A percentile compares a stretch with the other conserved stretches of the same genome.
Conservation (phyloP, 2,797 vertebrate genomes). For the Petrocephalus schoutedeni region DNA sequence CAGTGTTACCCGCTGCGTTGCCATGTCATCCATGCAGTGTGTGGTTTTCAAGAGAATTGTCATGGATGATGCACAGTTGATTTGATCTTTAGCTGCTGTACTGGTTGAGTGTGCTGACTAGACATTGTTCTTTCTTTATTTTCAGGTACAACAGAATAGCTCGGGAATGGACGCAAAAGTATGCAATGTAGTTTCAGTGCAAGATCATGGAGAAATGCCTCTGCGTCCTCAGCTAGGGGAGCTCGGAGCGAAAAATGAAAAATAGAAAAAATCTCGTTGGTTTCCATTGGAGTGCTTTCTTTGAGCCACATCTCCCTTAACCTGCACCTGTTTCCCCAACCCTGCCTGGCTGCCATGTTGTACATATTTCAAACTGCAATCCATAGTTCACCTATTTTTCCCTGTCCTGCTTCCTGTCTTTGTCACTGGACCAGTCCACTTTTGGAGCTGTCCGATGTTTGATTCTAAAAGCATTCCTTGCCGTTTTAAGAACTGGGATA, state of each 20-base stretch:
- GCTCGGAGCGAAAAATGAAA: slow-evolving; percentile 81
- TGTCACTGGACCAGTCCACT: slow-evolving; percentile 71
- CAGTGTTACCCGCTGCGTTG: background rate
- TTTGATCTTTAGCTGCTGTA: background rate
- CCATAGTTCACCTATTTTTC: slow-evolving; percentile 64
- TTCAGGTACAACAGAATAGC: slow-evolving; percentile 99
- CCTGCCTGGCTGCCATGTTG: slow-evolving; percentile 77
- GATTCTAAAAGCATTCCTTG: slow-evolving; percentile 81
- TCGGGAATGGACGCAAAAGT: slow-evolving; percentile 99
- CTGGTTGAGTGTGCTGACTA: background rate
- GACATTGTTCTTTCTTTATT: slow-evolving; percentile 39
- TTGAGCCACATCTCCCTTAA: slow-evolving; percentile 94
- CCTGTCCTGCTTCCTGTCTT: slow-evolving; percentile 50
- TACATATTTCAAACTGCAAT: slow-evolving; percentile 87
- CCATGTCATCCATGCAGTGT: background rate
- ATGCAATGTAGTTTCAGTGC: slow-evolving; percentile 97
- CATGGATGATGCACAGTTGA: background rate
- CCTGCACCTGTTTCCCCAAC: slow-evolving; percentile 82
- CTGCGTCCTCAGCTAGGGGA: slow-evolving; percentile 91
- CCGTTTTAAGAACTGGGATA: slow-evolving; percentile 65
- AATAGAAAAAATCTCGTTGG: slow-evolving; percentile 76
- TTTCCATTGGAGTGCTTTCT: slow-evolving; percentile 99
- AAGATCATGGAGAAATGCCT: slow-evolving; percentile 80
- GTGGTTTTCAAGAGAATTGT: background rate
- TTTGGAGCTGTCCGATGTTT: slow-evolving; percentile 67